These are phyloP conservation scores for Bovichtus diacanthus DNA, from an alignment of 2,797 vertebrate species.

Conservation along the genomic window DNA sequence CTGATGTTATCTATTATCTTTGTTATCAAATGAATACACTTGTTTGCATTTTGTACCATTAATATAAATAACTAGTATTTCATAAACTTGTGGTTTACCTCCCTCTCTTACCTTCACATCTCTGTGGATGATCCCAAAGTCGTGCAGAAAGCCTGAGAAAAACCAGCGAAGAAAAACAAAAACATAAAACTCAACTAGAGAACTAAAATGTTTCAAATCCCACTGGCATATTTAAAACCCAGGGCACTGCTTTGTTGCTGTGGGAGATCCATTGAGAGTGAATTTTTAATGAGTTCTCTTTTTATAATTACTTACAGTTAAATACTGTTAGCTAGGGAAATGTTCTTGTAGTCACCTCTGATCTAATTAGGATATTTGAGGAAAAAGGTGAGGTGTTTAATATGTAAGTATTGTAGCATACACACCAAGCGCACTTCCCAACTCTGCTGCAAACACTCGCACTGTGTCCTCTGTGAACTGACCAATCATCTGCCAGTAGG, in stretches of 20 bases:
- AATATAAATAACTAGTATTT: background rate
- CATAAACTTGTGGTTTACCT: background rate
- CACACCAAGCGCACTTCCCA: slow-evolving; percentile 92
- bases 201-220: slow-evolving; percentile 12
- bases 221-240: background rate
- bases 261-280: slow-evolving; percentile 19
- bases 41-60: background rate
- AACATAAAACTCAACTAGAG: background rate
- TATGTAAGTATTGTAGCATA: slow-evolving; percentile 20
- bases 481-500: slow-evolving; percentile 89
- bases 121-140: slow-evolving; percentile 94
- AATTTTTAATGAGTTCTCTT: slow-evolving; percentile 37
- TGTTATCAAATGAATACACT: background rate
- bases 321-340: slow-evolving; percentile 14
- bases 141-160: slow-evolving; percentile 92
- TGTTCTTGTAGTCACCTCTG: slow-evolving; percentile 13
- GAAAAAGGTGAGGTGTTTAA: background rate
- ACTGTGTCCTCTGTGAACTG: slow-evolving; percentile 86
- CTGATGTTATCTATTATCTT: background rate
- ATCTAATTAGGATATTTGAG: slow-evolving; percentile 12
- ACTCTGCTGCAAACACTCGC: slow-evolving; percentile 90
- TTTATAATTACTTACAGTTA: slow-evolving; percentile 37
- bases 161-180: background rate
- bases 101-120: slow-evolving; percentile 91
- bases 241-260: background rate